Evolutionary conservation across 2,113 vertebrate species (phyloP), one percentile per base, ranked within the genome.

Genomic region (Leptocoma aspasia): DNA sequence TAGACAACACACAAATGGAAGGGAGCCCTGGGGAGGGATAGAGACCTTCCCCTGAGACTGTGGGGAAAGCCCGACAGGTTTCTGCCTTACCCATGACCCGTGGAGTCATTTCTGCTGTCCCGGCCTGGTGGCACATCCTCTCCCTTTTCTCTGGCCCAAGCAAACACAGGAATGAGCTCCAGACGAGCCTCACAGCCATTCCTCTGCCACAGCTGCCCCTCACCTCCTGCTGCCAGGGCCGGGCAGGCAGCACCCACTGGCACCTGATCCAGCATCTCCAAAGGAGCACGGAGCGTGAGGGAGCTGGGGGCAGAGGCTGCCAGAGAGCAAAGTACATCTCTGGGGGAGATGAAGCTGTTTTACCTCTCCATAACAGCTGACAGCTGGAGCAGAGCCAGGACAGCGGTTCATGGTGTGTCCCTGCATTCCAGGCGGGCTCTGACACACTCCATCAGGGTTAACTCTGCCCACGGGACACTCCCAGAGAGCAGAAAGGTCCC

Each of bases 301-400:
- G 65, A 71, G 59, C 68, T 56, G 57, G 44, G 59, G 41, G 2
- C 71, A 64, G 73, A 9, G 42, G 69, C 31, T 90, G 63, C 57
- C 35, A 45, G 75, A 19, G 42, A 69, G 50, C 39, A 22, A 15
- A 4, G 28, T 15, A n/a, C n/a, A n/a, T n/a, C 52, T 30, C 27
- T 24, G 73, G 71, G 18, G 41, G 30, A 39, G 61, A 68, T 56
- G 90, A 37, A 85, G 91, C 82, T 42, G 45, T 21, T 79, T 28
- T 16, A 30, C 59, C 76, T 63, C 49, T 83, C 80, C 59, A 23
- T 71, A 17, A 3, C 87, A 81, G 91, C 85, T 89, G 92, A 86
- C 93, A 91, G 91, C 88, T 97, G 96, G 91, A 42, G 35, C 7
- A 1, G 47, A 9, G 96, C 96, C 93, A 95, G 86, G 56, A 66